Base-by-base conservation (phyloP, 1,140 invertebrate genomes). In the Halesus radiatus region DNA sequence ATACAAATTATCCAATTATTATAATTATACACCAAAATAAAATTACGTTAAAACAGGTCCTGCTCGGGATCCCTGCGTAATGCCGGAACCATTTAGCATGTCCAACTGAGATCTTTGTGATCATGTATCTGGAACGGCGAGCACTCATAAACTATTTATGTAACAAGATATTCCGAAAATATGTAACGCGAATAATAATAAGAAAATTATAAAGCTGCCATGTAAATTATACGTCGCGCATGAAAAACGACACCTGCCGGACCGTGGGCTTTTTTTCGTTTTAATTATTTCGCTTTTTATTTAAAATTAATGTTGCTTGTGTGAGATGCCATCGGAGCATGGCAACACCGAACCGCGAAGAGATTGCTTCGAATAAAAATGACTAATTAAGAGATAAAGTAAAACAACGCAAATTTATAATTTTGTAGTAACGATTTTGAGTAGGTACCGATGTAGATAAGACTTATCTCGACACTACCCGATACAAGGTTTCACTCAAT, bases 351-450 rank as follows among this genome's bases (percentile, higher is more conserved):
- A 70, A 70, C 37, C 66, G 37, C 29, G 66, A n/a, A n/a, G n/a
- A n/a, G n/a, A n/a, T n/a, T n/a, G n/a, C n/a, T n/a, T n/a, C n/a
- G n/a, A 70, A 45, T 70, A 70, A 66, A 70, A 70, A 32, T 70
- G 37, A 70, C 66, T 70, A 70, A 70, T 70, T 70, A 70, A 70
- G 29, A 70, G 32, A 70, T 70, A 50, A 52, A 70, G 23, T 45
- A 68, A 66, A 26, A 66, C 26, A 29, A 7, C 62, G 16, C 26
- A 16, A 22, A 16, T 37, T 66, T 32, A 66, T 66, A 15, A 56
- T 18, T 56, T 18, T 10, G 0, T 56, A 8, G n/a, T 16, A 7
- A 18, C 54, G 20, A 56, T 18, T n/a, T 8, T 18, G 54, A n/a
- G 6, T 18, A n/a, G 0, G 20, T 56, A 18, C 20, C 13, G 0